A percentile compares a stretch with the other conserved stretches of the same genome.
Evolutionary conservation across 2,888 invertebrate genomes (phyloP).

Genomic region (Trachelus troglodyta): DNA sequence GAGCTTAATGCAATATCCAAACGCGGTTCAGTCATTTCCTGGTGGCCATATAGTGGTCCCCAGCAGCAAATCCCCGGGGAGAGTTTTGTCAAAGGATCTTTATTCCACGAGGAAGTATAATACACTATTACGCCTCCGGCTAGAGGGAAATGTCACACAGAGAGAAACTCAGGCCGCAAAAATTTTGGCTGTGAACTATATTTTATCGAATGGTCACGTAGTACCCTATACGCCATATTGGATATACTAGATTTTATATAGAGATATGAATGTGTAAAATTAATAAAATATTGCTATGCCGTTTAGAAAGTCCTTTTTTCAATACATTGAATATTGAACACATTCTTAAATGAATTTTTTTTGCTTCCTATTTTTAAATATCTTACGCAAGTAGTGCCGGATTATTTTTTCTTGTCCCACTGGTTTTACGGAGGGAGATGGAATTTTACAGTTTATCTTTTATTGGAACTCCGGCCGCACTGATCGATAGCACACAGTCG

Average conservation of each 20-base stretch:
- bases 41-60: slow-evolving; percentile 58
- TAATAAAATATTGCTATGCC: neutral
- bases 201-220: neutral
- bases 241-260: neutral
- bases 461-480: neutral
- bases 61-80: slow-evolving; percentile 61
- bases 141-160: slow-evolving; percentile 59
- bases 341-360: neutral
- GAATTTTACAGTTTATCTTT: slow-evolving; percentile 3
- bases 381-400: neutral
- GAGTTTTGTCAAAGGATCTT: slow-evolving; percentile 67
- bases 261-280: neutral
- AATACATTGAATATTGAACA: neutral
- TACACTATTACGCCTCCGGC: slow-evolving; percentile 57
- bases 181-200: slow-evolving; percentile 38
- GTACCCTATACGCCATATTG: neutral
- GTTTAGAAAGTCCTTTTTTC: neutral
- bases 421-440: neutral
- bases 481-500: neutral
- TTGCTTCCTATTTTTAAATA: neutral
- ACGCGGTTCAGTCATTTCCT: slow-evolving; percentile 65
- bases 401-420: neutral
- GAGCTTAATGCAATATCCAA: slow-evolving; percentile 65
- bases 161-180: slow-evolving; percentile 23
- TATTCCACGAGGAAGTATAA: slow-evolving; percentile 64